Evolutionary conservation across 2,113 vertebrate genomes (phyloP), one percentile per base, ranked within the genome.

Genomic region (Artemisiospiza belli): DNA sequence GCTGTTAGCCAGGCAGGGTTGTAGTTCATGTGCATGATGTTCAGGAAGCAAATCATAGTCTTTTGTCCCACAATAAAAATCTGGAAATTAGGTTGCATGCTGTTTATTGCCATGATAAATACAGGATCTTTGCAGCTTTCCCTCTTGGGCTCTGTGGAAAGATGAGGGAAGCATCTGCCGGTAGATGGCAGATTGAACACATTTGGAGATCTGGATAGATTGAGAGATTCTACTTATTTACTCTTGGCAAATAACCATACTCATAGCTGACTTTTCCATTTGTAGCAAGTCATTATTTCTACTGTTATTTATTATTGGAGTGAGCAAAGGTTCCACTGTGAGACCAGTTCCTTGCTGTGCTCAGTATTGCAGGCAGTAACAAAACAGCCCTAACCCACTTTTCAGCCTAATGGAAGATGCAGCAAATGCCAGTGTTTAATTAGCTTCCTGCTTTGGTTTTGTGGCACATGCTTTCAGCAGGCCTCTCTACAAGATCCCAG

Each of bases 141-240:
- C 25, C 23, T 33, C 52, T 61, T 77, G 63, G 57, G 44, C 61
- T 88, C 49, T 68, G 13, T 69, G 22, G 47, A 54, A 63, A 72
- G 25, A 14, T 23, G 51, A 66, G 49, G 41, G 67, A 62, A 70
- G 43, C 46, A 91, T 21, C 85, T 96, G 83, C 97, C 96, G 95
- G 94, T 86, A 97, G 97, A 51, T 97, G 97, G 96, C 89, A 95
- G 85, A 79, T 88, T 49, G 61, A 83, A 78, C 63, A 47, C 68
- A 17, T 72, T 80, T 91, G 55, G 75, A 66, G n/a, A 67, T 35
- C 30, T 19, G 59, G 31, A 70, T 76, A 66, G 46, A 58, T 67
- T 89, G 41, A 74, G 52, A 59, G 25, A 39, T 79, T 75, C 12
- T 46, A 16, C 41, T 87, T 68, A 28, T 78, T 89, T 95, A 64